Conservation (phyloP, 2,888 invertebrate species). For the Trachelus stipa region DNA sequence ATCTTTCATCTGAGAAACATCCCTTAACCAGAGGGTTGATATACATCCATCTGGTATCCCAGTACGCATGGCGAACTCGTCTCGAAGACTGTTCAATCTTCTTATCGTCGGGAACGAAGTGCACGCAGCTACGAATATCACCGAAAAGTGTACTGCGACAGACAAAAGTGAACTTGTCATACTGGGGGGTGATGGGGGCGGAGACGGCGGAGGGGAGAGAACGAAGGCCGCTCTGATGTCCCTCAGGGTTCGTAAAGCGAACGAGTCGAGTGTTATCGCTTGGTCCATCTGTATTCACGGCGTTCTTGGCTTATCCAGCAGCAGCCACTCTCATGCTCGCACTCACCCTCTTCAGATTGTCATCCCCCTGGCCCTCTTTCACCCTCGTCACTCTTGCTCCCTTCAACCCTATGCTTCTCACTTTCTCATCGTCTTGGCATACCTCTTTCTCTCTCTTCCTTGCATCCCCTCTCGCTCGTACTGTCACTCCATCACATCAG, state of each 20-base stretch:
- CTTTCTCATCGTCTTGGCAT: slow-evolving; percentile 10
- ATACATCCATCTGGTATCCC: neutral
- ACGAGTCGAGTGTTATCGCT: slow-evolving; percentile 51
- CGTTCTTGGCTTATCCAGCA: slow-evolving; percentile 54
- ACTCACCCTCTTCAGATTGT: slow-evolving; percentile 1
- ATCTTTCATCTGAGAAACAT: neutral
- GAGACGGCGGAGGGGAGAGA: slow-evolving; percentile 18
- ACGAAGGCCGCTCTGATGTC: slow-evolving; percentile 28
- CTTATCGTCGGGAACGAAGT: slow-evolving; percentile 22
- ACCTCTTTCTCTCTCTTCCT: slow-evolving; percentile 36
- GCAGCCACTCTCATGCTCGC: slow-evolving; percentile 22
- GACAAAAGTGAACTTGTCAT: slow-evolving; percentile 42
- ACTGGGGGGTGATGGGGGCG: slow-evolving; percentile 10
- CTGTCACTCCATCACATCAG: slow-evolving; percentile 58
- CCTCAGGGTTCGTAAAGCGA: slow-evolving; percentile 45
- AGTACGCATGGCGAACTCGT: slow-evolving; percentile 13
- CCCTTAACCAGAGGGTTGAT: neutral
- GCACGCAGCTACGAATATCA: neutral
- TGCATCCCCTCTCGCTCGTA: slow-evolving; percentile 42
- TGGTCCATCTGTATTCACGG: slow-evolving; percentile 62
- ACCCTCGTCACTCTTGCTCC: slow-evolving; percentile 21
- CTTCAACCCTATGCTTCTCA: slow-evolving; percentile 5
- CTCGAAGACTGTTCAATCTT: slow-evolving; percentile 26
- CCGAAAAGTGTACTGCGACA: slow-evolving; percentile 24
- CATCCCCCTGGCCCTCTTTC: slow-evolving; percentile 11